Conservation (phyloP, 2,113 vertebrate genomes). For the Trematocara unimaculatum region DNA sequence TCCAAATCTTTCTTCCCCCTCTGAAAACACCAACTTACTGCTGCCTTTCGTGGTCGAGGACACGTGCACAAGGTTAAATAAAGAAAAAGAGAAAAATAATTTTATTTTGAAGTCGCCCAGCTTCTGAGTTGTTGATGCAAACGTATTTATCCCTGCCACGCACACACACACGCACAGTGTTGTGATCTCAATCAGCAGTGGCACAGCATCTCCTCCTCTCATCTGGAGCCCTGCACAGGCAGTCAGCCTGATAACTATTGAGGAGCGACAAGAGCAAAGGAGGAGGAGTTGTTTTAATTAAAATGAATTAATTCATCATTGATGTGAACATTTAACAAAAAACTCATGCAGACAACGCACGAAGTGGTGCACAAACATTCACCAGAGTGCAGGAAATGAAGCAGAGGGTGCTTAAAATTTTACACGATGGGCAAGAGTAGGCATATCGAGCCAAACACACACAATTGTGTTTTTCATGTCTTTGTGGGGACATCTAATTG, state of each 20-base stretch:
- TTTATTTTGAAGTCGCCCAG: accelerated
- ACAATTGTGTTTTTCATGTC: not conserved
- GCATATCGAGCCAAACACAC: not conserved
- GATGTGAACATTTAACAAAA: not conserved
- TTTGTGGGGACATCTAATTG: not conserved
- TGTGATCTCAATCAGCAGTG: not conserved
- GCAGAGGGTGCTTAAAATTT: not conserved
- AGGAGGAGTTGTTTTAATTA: not conserved
- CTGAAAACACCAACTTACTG: not conserved
- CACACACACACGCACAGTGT: not conserved
- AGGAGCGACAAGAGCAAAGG: not conserved
- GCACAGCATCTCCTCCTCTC: not conserved
- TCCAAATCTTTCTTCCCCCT: not conserved
- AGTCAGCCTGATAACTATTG: not conserved
- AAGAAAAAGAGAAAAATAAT: not conserved
- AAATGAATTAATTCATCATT: not conserved
- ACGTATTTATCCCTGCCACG: not conserved
- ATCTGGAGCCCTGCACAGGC: not conserved
- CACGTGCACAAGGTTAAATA: not conserved
- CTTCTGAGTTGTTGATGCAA: not conserved
- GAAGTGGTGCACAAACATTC: not conserved
- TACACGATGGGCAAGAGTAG: not conserved
- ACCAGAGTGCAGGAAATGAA: not conserved
- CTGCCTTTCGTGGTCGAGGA: not conserved
- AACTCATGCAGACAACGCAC: not conserved